Base-by-base conservation (phyloP, 1,140 invertebrate species). In the Sarcophaga bullata region DNA sequence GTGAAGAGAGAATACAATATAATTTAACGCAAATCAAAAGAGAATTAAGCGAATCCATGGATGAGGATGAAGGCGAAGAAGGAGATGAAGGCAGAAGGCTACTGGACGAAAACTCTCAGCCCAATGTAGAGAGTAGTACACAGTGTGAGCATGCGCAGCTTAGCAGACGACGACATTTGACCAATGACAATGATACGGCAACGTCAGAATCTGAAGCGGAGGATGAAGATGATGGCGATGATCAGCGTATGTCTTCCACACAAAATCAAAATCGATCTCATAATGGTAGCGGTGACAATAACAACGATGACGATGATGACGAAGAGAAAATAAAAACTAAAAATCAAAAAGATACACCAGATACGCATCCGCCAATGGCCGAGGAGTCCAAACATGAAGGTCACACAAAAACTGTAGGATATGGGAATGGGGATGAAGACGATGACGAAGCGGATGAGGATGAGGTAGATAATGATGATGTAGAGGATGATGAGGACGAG, bases 21-120 rank as follows among this genome's bases (percentile, higher is more conserved):
- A 48, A 46, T 25, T 19, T 25, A 73, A 86, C 84, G 3, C 84
- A 85, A 3, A 84, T 54, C 80, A 87, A 87, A 49, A 46, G 37
- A 19, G 78, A 73, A 46, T 25, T 50, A 13, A 50, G 62, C 48
- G 58, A 81, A 72, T 72, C 48, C 8, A 72, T 72, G 80, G 37
- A 50, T 6, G 81, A 72, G 2, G 84, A 85, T 11, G 73, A 80
- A 6, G 80, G 81, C 17, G 82, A 8, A 13, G 82, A 81, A 1
- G 82, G 49, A 52, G 49, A 37, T 9, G 19, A 73, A 52, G 81
- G 25, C 19, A 10, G 58, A 58, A 48, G 6, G 50, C 25, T 48
- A 52, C 8, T 19, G 5, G 50, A 13, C 11, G 49, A 52, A 4
- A 78, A 13, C 13, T 50, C 48, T 19, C 13, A 76, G n/a, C n/a